These are phyloP conservation scores for Hydrophis major DNA, from an alignment of 2,797 vertebrate genomes.

Conservation along the genomic window DNA sequence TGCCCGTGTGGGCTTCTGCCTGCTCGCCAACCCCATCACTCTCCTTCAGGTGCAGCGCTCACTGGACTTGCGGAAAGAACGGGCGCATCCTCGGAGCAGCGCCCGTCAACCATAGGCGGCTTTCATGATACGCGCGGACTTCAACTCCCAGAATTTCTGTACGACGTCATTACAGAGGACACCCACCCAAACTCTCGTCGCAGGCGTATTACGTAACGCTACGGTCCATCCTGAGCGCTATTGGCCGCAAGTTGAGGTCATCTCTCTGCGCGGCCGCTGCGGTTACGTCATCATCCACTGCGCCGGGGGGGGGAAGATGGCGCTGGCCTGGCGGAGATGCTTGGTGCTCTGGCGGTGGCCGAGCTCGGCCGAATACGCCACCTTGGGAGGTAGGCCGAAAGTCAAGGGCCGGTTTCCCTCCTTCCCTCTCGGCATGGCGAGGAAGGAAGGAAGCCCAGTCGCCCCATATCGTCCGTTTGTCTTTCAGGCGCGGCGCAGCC, in stretches of 20 bases:
- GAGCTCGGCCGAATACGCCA: neutral
- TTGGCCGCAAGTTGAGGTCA: neutral
- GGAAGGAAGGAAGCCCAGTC: neutral
- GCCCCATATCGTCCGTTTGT: neutral
- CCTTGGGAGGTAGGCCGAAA: neutral
- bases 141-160: neutral
- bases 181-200: neutral
- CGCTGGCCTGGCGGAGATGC: neutral
- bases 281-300: neutral
- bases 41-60: neutral
- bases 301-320: neutral
- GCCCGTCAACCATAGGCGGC: too few relatives aligned
- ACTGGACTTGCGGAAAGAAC: neutral
- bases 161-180: neutral
- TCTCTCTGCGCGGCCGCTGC: neutral
- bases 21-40: neutral
- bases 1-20: too few relatives aligned
- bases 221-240: rapidly evolving
- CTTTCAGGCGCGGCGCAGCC: neutral
- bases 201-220: neutral
- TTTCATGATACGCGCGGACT: neutral
- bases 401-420: neutral
- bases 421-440: neutral
- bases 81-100: neutral
- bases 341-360: neutral